Evolutionary conservation across 92 coral and sea anemone genomes (phyloP).

Genomic region (Muricea muricata): DNA sequence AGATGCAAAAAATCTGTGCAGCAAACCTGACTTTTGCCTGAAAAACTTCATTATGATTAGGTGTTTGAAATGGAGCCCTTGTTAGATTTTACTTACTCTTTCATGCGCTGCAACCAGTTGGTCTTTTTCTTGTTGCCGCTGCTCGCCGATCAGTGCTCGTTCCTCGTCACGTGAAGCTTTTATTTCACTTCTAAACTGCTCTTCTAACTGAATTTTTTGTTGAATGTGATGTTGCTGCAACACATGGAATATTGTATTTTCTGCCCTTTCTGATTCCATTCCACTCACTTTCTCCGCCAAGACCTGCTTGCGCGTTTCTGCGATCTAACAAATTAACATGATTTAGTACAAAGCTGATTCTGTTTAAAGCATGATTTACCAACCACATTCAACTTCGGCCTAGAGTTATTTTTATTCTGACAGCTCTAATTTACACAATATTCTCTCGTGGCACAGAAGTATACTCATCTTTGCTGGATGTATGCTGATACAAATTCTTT

Average conservation of each 20-base stretch:
- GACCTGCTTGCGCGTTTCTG: conserved; percentile 79
- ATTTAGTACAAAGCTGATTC: too few species aligned
- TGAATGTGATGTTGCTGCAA: conserved; percentile 95
- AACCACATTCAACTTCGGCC: too few species aligned
- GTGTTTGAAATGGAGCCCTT: too few species aligned
- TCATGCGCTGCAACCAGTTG: conserved; percentile 86
- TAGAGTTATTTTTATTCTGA: too few species aligned
- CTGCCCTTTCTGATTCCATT: conserved; percentile 88
- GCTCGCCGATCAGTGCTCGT: conserved; percentile 88
- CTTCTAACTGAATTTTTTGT: conserved; percentile 89
- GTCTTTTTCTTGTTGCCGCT: conserved; percentile 90
- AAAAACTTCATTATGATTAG: too few species aligned
- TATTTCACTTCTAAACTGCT: conserved; percentile 80
- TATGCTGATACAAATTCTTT: too few species aligned
- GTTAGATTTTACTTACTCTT: conserved; percentile 59
- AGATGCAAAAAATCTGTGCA: too few species aligned
- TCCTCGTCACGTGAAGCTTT: conserved; percentile 91
- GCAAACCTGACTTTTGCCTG: too few species aligned
- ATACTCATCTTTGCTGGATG: too few species aligned
- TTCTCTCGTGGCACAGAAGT: too few species aligned
- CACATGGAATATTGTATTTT: conserved; percentile 89
- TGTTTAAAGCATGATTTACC: too few species aligned
- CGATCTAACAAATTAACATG: conserved; percentile 57
- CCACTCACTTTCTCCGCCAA: conserved; percentile 80
- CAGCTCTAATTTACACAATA: too few species aligned